Evolutionary conservation across 1,140 invertebrate genomes (phyloP).

Genomic region (Radopholus similis): DNA sequence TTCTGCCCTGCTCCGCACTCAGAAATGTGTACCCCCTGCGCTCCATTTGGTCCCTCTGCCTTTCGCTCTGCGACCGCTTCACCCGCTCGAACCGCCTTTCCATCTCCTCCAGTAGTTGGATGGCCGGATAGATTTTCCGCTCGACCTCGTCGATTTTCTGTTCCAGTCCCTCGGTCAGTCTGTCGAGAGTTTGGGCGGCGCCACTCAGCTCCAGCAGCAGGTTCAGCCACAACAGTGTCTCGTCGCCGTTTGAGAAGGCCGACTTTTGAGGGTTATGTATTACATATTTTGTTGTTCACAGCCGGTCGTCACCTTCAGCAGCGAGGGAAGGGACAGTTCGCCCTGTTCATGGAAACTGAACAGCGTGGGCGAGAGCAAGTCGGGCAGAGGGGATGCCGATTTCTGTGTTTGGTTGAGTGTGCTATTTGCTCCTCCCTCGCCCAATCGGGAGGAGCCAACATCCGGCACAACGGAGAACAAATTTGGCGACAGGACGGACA

Average conservation of each 20-base stretch:
- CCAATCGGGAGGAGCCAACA: neutral
- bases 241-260: neutral
- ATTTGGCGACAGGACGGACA: slow-evolving; percentile 25
- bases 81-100: slow-evolving; percentile 8
- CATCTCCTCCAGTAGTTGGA: slow-evolving; percentile 8
- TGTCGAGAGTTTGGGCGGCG: neutral
- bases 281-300: neutral
- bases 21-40: slow-evolving; percentile 20
- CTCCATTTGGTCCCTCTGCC: slow-evolving; percentile 7
- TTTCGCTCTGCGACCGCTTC: neutral
- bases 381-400: neutral
- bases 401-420: too few relatives aligned
- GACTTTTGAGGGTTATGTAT: neutral
- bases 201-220: slow-evolving; percentile 20
- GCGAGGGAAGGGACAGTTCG: slow-evolving; percentile 19
- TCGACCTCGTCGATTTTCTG: neutral
- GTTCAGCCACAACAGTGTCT: slow-evolving; percentile 23
- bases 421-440: too few relatives aligned
- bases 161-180: neutral
- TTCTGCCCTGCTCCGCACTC: slow-evolving; percentile 1
- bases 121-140: slow-evolving; percentile 5
- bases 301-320: slow-evolving; percentile 6
- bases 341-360: slow-evolving; percentile 33
- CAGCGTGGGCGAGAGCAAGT: slow-evolving; percentile 26
- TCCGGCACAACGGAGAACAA: slow-evolving; percentile 22